Conservation (phyloP, 1,140 invertebrate genomes). For the Batillaria attramentaria region DNA sequence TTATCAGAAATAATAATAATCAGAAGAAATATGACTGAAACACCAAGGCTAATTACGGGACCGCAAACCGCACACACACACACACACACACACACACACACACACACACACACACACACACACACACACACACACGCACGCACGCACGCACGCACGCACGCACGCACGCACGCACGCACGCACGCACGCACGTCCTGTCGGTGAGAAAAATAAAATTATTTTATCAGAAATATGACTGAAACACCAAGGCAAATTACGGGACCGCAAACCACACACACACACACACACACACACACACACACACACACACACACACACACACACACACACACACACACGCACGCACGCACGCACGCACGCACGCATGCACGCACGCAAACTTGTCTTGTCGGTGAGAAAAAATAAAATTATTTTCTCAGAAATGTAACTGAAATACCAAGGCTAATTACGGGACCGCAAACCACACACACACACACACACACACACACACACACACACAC, state of each 20-base stretch:
- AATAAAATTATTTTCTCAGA: background rate
- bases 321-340: background rate
- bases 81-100: background rate
- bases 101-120: background rate
- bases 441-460: background rate
- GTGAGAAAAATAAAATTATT: background rate
- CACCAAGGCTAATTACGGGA: background rate
- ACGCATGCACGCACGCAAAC: background rate
- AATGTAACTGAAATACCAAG: constrained; percentile 9
- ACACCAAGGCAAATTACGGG: background rate
- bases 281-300: constrained; percentile 12
- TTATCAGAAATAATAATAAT: background rate
- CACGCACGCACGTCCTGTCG: background rate
- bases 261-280: background rate
- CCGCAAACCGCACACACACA: background rate
- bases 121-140: background rate
- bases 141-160: background rate
- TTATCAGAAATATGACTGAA: background rate
- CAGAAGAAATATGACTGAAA: background rate
- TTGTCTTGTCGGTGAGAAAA: background rate
- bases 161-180: background rate
- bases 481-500: background rate
- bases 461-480: background rate
- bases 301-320: constrained; percentile 6
- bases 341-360: background rate